Evolutionary conservation across 2,888 invertebrate species (phyloP), one percentile per base, ranked within the genome.

Genomic region (Leptopilina myrica): DNA sequence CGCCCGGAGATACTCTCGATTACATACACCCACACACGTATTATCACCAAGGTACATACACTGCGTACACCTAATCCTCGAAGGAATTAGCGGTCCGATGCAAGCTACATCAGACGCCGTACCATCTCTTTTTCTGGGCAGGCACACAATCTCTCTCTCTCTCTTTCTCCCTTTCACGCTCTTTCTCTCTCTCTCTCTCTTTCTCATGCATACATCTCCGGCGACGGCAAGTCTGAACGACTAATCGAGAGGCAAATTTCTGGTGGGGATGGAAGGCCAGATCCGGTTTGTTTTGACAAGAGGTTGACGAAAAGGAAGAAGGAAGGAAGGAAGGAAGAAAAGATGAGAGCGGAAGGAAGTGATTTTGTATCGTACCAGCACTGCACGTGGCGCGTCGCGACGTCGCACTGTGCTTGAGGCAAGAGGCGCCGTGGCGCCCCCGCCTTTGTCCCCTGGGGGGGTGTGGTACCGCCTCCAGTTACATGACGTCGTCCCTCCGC

Each of bases 351-450:
- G 85, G 85, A 85, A 85, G 87, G 85, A 84, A 83, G 82, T 86
- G 86, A 85, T 85, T 86, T 86, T 82, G 83, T 85, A 86, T 86
- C 82, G 85, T 85, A 86, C 84, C 84, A 86, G 87, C 88, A 91
- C 91, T 89, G 91, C 92, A 92, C 91, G 91, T 92, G 92, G 91
- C 89, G 90, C 91, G 90, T 91, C 90, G 91, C 91, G 90, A 91
- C 91, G 90, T 91, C 91, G 91, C 91, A 91, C 91, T 91, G 91
- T 88, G 92, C 92, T 92, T 87, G 87, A 87, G 91, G 91, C 91
- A 81, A 89, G 87, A 88, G 86, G 89, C 89, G 87, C 89, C 88
- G 87, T 84, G 86, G 85, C 88, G 86, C 87, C 88, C 87, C 85
- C 84, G 86, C 82, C 73, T 75, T 79, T 82, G 83, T 84, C 85